phyloP scores from a whole-genome alignment of 2,113 vertebrate genomes.

The Thunnus maccoyii region DNA sequence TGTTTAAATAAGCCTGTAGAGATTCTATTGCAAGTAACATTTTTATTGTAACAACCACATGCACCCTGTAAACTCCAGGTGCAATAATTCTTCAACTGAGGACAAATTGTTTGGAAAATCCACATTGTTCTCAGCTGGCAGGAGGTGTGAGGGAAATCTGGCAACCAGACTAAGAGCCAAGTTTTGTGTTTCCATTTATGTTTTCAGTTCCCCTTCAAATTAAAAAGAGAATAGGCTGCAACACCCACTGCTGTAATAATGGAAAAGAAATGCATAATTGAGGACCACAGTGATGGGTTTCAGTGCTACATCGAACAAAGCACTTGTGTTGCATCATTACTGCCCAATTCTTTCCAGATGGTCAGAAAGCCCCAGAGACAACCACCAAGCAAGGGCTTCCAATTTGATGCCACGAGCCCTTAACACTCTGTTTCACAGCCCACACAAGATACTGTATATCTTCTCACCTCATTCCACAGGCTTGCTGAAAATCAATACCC shows the following conservation, averaged over 20 bases:
- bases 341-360: conserved; percentile 24
- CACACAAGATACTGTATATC: conserved; percentile 37
- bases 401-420: conserved; percentile 50
- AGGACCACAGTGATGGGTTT: conserved; percentile 28
- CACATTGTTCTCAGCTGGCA: conserved; percentile 51
- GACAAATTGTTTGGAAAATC: conserved; percentile 60
- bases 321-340: conserved; percentile 36
- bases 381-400: conserved; percentile 45
- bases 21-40: conserved; percentile 13
- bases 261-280: conserved; percentile 33
- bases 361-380: conserved; percentile 47
- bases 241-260: conserved; percentile 27
- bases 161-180: conserved; percentile 33
- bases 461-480: conserved; percentile 49
- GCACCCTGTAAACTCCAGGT: conserved; percentile 27
- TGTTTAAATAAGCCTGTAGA: conserved; percentile 12
- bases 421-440: conserved; percentile 39
- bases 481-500: conserved; percentile 63
- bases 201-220: conserved; percentile 39
- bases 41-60: conserved; percentile 41
- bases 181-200: conserved; percentile 46
- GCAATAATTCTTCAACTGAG: conserved; percentile 40
- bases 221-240: conserved; percentile 12
- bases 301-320: conserved; percentile 14
- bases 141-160: conserved; percentile 43